phyloP scores from a whole-genome alignment of 2,888 invertebrate species.

The Patella ulyssiponensis region DNA sequence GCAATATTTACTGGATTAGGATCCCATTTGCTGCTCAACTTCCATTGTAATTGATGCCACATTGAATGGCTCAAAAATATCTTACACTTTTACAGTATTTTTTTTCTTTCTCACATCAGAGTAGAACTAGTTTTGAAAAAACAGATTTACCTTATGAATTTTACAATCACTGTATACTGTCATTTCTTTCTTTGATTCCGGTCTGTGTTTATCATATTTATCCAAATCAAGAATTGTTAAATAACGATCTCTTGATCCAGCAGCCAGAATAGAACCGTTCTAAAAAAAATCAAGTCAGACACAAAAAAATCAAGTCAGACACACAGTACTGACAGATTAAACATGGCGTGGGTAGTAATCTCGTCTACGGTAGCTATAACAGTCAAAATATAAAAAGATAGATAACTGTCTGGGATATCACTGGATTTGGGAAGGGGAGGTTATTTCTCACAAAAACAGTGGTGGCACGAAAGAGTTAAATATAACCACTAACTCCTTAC shows the following conservation, averaged over 20 bases:
- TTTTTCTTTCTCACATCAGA: neutral
- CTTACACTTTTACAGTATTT: neutral
- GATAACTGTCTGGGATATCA: too few relatives aligned
- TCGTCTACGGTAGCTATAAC: too few relatives aligned
- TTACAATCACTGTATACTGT: constrained; percentile 47
- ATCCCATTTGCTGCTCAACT: too few relatives aligned
- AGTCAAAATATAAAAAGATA: too few relatives aligned
- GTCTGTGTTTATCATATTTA: constrained; percentile 49
- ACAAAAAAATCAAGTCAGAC: constrained; percentile 21
- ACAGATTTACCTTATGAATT: constrained; percentile 59
- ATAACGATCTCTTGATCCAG: constrained; percentile 65
- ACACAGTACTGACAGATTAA: neutral
- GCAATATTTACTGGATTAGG: too few relatives aligned
- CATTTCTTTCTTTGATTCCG: constrained; percentile 46
- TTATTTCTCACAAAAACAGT: too few relatives aligned
- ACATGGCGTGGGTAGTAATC: neutral
- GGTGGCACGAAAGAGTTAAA: too few relatives aligned
- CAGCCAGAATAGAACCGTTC: constrained; percentile 57
- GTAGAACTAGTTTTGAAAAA: neutral
- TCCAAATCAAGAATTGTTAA: constrained; percentile 62
- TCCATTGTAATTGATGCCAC: too few relatives aligned
- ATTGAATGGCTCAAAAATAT: neutral
- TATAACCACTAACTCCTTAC: too few relatives aligned
- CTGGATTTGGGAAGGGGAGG: too few relatives aligned
- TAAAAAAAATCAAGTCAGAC: constrained; percentile 36